Percentiles rank a stretch among this genome's conserved stretches.
Conservation (phyloP, 2,113 vertebrate species). For the Sceloporus undulatus region DNA sequence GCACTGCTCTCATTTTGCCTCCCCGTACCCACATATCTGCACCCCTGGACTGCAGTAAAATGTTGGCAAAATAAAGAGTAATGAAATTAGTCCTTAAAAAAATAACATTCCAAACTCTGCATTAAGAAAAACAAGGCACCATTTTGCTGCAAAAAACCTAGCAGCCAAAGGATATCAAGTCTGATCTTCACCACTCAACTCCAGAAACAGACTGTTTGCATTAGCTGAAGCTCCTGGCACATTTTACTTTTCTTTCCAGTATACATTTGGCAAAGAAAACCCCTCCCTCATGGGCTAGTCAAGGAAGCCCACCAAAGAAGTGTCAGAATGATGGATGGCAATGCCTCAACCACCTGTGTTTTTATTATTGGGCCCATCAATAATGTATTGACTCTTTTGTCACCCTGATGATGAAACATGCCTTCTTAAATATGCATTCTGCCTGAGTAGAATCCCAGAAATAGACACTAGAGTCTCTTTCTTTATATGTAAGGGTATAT, state of each 20-base stretch:
- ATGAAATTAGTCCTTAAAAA: no score
- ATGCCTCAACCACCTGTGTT: rapidly evolving
- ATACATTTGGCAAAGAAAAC: neutral
- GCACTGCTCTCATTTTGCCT: no score
- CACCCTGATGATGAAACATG: constrained; percentile 39
- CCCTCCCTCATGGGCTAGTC: neutral
- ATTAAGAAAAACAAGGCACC: neutral
- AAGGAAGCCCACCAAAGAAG: constrained; percentile 2
- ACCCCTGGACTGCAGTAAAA: no score
- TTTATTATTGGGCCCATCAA: constrained; percentile 48
- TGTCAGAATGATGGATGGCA: constrained; percentile 44
- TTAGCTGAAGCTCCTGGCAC: neutral
- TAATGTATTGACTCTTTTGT: constrained; percentile 38
- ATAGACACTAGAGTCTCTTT: neutral
- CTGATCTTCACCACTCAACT: neutral
- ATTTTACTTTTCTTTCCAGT: neutral
- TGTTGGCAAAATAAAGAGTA: no score
- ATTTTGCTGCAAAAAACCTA: neutral
- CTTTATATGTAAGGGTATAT: neutral
- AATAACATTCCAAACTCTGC: no score
- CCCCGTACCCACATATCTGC: no score
- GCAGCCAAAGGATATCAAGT: neutral
- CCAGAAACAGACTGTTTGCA: neutral
- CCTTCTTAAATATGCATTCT: constrained; percentile 18
- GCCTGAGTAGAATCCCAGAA: constrained; percentile 37